Evolutionary conservation across 2,888 invertebrate species (phyloP).

Genomic region (Eupelmus urozonus): DNA sequence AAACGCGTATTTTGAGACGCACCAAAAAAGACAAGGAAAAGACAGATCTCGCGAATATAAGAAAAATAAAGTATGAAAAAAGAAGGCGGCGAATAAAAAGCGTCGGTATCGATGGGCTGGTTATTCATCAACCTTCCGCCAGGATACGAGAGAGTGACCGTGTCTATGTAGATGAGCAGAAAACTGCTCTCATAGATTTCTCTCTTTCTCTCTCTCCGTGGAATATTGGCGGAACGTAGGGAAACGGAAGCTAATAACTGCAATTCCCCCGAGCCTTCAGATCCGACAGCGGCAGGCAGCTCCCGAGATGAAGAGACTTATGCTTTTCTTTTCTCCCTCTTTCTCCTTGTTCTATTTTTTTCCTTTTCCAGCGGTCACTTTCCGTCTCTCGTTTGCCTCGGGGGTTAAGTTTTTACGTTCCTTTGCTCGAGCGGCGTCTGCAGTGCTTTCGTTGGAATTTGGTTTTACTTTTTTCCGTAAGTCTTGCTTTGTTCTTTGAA

Average conservation of each 20-base stretch:
- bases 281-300: conserved; percentile 32
- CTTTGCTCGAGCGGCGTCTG: too few relatives aligned
- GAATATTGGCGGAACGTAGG: conserved; percentile 48
- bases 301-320: conserved; percentile 47
- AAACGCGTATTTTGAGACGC: too few relatives aligned
- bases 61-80: neutral
- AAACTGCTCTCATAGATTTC: conserved; percentile 30
- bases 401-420: neutral
- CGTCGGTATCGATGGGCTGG: conserved; percentile 26
- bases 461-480: too few relatives aligned
- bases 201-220: neutral
- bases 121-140: conserved; percentile 42
- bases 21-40: neutral
- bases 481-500: too few relatives aligned
- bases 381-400: neutral
- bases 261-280: conserved; percentile 36
- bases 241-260: conserved; percentile 52
- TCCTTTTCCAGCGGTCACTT: neutral
- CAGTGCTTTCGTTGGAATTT: too few relatives aligned
- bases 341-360: neutral
- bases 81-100: neutral
- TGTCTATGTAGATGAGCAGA: conserved; percentile 29
- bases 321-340: conserved; percentile 23
- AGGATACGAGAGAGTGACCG: conserved; percentile 11
- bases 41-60: conserved; percentile 12